These are phyloP conservation scores for Dolichotis patagonum DNA, from an alignment of 2,113 vertebrate genomes.

Conservation along the genomic window DNA sequence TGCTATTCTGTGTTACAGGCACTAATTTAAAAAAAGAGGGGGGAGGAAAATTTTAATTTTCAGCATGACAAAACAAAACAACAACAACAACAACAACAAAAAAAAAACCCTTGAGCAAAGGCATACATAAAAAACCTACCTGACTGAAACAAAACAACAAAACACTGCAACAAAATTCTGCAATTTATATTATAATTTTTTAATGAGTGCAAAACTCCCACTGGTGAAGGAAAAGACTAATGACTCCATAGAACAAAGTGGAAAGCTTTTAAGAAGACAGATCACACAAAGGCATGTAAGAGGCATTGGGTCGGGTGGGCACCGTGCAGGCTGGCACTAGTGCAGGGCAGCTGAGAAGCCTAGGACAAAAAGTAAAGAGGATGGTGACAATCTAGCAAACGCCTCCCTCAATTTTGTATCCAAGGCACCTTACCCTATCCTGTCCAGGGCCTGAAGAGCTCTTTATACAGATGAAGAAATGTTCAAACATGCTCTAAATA, in stretches of 20 bases:
- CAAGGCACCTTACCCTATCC: neutral
- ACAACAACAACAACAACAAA: neutral
- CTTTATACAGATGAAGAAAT: neutral
- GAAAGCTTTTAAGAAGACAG: neutral
- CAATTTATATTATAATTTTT: neutral
- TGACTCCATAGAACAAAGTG: neutral
- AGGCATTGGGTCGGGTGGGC: neutral
- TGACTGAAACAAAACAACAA: neutral
- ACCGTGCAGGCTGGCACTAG: rapidly evolving
- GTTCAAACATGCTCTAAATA: neutral
- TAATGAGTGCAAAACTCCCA: neutral
- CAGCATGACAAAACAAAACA: neutral
- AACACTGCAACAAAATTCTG: neutral
- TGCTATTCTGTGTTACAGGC: neutral
- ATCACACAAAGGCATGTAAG: neutral
- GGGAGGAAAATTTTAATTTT: neutral
- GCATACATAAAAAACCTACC: neutral
- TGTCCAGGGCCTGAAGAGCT: neutral
- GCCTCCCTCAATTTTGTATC: neutral
- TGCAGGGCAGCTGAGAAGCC: neutral
- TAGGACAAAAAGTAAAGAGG: neutral
- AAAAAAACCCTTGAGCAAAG: neutral
- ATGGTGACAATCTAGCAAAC: too few species aligned
- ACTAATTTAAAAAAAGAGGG: neutral
- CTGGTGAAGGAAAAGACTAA: constrained; percentile 22